Conservation (phyloP, 1,140 invertebrate genomes). For the Marisa cornuarietis region DNA sequence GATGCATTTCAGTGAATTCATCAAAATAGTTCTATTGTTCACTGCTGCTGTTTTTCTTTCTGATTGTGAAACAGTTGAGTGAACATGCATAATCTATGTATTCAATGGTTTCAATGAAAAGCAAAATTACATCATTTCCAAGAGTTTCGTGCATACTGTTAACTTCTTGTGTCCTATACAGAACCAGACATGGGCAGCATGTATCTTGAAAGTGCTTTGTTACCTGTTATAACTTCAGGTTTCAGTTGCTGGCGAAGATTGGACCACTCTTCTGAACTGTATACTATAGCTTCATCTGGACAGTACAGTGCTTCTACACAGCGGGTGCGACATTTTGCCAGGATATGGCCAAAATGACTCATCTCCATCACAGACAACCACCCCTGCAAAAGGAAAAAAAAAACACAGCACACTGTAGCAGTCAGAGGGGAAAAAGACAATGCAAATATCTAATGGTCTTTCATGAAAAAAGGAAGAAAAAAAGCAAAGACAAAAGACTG, state of each 20-base stretch:
- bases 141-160: neutral
- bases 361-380: constrained; percentile 55
- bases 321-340: constrained; percentile 46
- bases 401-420: too few relatives aligned
- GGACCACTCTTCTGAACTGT: constrained; percentile 39
- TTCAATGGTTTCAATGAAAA: too few relatives aligned
- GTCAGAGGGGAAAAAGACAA: too few relatives aligned
- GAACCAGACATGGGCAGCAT: neutral
- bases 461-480: too few relatives aligned
- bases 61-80: too few relatives aligned
- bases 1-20: too few relatives aligned
- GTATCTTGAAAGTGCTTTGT: neutral
- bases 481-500: neutral
- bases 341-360: constrained; percentile 48
- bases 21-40: too few relatives aligned
- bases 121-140: neutral
- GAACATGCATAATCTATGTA: too few relatives aligned
- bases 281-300: constrained; percentile 38
- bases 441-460: too few relatives aligned
- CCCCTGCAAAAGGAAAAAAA: constrained; percentile 32
- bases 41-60: too few relatives aligned
- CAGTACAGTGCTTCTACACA: constrained; percentile 47
- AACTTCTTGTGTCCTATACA: neutral
- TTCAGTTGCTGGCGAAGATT: constrained; percentile 30
- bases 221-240: constrained; percentile 35